Percentiles rank a stretch among this genome's conserved stretches.
Conservation (phyloP, 2,113 vertebrate species). For the Lophochroa leadbeateri region DNA sequence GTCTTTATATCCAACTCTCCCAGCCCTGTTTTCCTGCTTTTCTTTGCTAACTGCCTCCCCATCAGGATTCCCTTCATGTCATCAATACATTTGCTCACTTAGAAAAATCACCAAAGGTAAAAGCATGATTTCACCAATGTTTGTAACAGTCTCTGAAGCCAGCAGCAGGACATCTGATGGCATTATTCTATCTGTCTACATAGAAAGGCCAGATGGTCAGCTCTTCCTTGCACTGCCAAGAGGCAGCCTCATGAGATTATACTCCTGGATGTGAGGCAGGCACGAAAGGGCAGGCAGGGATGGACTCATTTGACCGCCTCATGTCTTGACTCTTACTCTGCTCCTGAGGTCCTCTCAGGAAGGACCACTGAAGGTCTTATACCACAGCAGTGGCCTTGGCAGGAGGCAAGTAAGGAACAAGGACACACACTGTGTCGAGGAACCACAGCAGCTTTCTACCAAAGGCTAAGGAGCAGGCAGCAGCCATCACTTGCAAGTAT, state of each 20-base stretch:
- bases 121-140: background rate
- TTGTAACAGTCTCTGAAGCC: background rate
- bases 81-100: background rate
- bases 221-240: background rate
- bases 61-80: background rate
- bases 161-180: background rate
- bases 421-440: fast-evolving
- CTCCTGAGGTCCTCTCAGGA: background rate
- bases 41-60: background rate
- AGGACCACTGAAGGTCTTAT: background rate
- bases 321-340: background rate
- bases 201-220: background rate
- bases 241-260: fast-evolving
- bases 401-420: background rate
- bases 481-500: background rate
- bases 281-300: background rate
- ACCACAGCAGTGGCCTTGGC: background rate
- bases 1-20: background rate
- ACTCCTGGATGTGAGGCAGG: background rate
- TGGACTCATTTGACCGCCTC: background rate
- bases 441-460: background rate
- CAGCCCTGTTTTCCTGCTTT: background rate
- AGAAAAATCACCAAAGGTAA: background rate
- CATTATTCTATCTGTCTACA: background rate
- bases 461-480: background rate